A percentile compares a stretch with the other conserved stretches of the same genome.
Conservation (phyloP, 2,797 vertebrate genomes). For the Sarcophilus harrisii region DNA sequence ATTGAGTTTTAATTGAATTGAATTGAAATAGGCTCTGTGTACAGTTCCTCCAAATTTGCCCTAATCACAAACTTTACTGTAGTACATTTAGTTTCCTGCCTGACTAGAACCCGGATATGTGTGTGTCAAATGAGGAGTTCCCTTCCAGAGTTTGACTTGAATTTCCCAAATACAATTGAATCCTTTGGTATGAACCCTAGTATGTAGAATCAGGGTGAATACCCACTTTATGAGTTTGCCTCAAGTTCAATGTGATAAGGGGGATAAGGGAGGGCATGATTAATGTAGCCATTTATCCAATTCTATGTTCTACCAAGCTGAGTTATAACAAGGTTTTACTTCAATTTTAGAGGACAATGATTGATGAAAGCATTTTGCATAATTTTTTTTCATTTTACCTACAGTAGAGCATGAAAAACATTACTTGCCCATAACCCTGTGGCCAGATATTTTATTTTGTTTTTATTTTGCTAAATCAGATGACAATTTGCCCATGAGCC, state of each 20-base stretch:
- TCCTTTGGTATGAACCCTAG: background rate
- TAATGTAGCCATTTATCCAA: slow-evolving; percentile 15
- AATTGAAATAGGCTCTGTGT: background rate
- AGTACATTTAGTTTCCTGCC: background rate
- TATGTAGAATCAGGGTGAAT: background rate
- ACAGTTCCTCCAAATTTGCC: slow-evolving; percentile 24
- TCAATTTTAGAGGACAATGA: background rate
- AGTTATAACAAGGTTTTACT: slow-evolving; percentile 1
- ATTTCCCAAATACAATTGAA: slow-evolving; percentile 7
- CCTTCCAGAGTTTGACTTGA: background rate
- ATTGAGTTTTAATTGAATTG: background rate
- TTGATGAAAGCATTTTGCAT: slow-evolving; percentile 21
- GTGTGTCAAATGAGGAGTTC: background rate
- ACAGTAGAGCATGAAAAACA: background rate
- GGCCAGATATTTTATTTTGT: background rate
- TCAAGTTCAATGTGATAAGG: background rate
- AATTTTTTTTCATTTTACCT: slow-evolving; percentile 12
- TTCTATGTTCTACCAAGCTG: slow-evolving; percentile 16
- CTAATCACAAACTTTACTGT: background rate
- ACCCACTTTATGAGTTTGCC: background rate
- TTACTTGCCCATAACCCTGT: background rate
- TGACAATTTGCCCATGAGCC: slow-evolving; percentile 12
- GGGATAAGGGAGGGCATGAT: background rate
- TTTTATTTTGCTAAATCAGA: background rate
- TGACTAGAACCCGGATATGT: background rate